These are phyloP conservation scores for Anhinga anhinga DNA, from an alignment of 2,113 vertebrate species.

Conservation along the genomic window DNA sequence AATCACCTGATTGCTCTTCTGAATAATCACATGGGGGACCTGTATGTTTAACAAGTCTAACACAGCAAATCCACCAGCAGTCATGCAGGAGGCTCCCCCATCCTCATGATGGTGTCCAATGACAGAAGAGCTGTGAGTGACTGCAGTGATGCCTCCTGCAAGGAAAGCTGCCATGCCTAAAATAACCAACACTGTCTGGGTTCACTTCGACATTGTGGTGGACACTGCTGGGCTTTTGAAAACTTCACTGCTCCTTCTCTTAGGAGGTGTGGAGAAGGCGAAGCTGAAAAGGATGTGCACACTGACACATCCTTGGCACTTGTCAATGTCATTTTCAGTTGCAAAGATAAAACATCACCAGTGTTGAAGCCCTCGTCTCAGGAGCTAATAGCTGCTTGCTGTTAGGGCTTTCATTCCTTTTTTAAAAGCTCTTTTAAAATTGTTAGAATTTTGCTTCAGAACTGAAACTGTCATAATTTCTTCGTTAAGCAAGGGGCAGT, in stretches of 20 bases:
- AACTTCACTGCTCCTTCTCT: not conserved
- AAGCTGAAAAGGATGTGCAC: not conserved
- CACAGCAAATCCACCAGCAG: not conserved
- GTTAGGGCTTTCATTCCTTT: not conserved
- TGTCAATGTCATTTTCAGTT: not conserved
- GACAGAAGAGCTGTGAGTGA: not conserved
- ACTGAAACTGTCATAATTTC: not conserved
- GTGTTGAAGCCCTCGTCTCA: not conserved
- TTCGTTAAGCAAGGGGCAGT: not conserved
- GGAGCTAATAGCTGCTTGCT: not conserved
- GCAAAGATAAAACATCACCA: not conserved
- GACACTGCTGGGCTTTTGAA: not conserved
- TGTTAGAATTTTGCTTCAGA: not conserved
- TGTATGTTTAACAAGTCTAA: not conserved
- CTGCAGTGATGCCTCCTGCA: not conserved
- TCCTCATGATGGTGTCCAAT: not conserved
- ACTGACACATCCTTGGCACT: not conserved
- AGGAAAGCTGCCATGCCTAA: not conserved
- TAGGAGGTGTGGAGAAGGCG: not conserved
- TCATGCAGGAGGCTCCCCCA: not conserved
- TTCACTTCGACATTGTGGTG: not conserved
- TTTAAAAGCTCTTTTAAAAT: not conserved
- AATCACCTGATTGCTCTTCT: not conserved
- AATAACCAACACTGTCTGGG: not conserved
- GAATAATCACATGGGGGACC: not conserved